Evolutionary conservation across 2,113 vertebrate species (phyloP).

Genomic region (Oxyura jamaicensis): DNA sequence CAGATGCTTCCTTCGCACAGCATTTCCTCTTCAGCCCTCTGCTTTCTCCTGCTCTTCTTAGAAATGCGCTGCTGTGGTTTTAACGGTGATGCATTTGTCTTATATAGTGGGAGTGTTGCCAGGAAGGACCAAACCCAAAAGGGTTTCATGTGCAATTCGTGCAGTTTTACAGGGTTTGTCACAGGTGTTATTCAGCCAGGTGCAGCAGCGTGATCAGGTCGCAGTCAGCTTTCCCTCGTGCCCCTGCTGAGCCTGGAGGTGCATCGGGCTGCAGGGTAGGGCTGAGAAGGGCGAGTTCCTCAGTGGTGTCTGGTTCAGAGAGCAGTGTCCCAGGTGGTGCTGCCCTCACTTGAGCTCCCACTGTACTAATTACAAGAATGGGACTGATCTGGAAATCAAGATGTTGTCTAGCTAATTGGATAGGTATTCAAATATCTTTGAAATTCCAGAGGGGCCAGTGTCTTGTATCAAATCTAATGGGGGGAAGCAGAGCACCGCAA

Average conservation of each 20-base stretch:
- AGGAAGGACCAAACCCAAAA: background rate
- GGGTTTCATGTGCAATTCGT: background rate
- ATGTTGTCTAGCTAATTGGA: background rate
- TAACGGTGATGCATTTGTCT: fast-evolving
- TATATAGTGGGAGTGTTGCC: background rate
- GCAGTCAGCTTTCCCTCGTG: background rate
- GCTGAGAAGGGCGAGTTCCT: background rate
- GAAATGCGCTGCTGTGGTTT: background rate
- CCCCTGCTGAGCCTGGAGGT: background rate
- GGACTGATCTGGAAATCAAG: background rate
- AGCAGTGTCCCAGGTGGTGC: background rate
- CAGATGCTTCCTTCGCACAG: background rate
- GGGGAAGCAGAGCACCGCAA: background rate
- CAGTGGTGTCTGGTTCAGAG: fast-evolving
- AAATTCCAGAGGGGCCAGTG: background rate
- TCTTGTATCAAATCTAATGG: background rate
- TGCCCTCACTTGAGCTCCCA: background rate
- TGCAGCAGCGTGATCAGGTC: background rate
- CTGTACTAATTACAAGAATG: background rate
- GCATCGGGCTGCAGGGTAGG: background rate
- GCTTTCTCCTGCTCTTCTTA: background rate
- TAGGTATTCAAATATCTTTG: background rate
- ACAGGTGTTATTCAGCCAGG: background rate
- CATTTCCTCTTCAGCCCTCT: background rate
- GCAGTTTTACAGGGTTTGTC: background rate